These are phyloP conservation scores for Oncorhynchus gorbuscha DNA, from an alignment of 2,113 vertebrate species.

Conservation along the genomic window DNA sequence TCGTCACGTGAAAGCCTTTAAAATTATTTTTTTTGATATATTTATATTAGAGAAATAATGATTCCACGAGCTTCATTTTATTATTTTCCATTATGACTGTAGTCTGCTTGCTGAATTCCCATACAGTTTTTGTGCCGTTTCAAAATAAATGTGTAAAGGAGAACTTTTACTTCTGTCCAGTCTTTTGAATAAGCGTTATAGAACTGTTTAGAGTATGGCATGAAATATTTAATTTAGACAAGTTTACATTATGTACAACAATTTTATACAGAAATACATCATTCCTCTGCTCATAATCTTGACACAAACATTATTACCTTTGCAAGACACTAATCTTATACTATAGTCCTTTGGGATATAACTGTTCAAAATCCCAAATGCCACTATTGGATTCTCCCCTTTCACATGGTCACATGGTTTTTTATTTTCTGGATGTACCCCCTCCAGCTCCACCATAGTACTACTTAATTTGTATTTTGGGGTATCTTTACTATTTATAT, in stretches of 20 bases:
- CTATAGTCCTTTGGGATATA: background rate
- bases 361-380: background rate
- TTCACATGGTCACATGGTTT: too few relatives aligned
- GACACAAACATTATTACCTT: background rate
- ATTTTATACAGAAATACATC: too few relatives aligned
- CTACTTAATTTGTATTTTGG: too few relatives aligned
- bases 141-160: slow-evolving; percentile 75
- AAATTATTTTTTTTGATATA: slow-evolving; percentile 51
- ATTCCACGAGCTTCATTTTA: slow-evolving; percentile 57
- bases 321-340: background rate
- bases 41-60: slow-evolving; percentile 71
- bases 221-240: too few relatives aligned
- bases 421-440: slow-evolving; percentile 41
- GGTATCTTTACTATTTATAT: too few relatives aligned
- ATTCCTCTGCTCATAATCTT: too few relatives aligned
- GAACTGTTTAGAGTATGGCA: background rate
- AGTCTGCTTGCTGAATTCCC: slow-evolving; percentile 79
- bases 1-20: slow-evolving; percentile 40
- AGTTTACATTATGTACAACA: too few relatives aligned
- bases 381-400: background rate
- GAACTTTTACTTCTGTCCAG: background rate
- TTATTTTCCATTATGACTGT: slow-evolving; percentile 64
- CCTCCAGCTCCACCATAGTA: slow-evolving; percentile 50
- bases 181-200: background rate
- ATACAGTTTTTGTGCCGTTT: slow-evolving; percentile 77